Evolutionary conservation across 2,888 invertebrate species (phyloP).

Genomic region (Trichogramma evanescens): DNA sequence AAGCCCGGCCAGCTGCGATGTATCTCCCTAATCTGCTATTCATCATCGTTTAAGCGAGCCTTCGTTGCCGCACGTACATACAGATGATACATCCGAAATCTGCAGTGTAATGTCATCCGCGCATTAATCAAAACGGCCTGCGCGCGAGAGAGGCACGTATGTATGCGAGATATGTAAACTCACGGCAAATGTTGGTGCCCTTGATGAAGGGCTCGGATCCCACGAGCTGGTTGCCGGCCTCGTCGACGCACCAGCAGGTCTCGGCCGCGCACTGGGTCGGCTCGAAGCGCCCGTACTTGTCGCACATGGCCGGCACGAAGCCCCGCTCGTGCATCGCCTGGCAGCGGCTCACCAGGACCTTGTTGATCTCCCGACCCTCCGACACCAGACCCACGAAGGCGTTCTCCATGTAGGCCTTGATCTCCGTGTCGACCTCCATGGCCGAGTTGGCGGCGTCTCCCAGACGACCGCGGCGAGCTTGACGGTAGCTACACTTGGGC

Average conservation of each 20-base stretch:
- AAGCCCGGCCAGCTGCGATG: too few relatives aligned
- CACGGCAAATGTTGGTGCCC: slow-evolving; percentile 55
- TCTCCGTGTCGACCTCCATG: slow-evolving; percentile 34
- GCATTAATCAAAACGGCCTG: too few relatives aligned
- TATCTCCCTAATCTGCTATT: too few relatives aligned
- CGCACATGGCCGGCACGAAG: slow-evolving; percentile 55
- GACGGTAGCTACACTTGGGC: slow-evolving; percentile 73
- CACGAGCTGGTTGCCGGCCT: slow-evolving; percentile 66
- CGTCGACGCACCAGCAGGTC: slow-evolving; percentile 82
- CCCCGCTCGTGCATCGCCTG: slow-evolving; percentile 50
- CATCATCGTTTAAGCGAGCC: too few relatives aligned
- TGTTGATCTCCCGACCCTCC: slow-evolving; percentile 36
- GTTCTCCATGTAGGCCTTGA: slow-evolving; percentile 38
- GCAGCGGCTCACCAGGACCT: slow-evolving; percentile 52
- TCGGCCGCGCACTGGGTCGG: slow-evolving; percentile 68
- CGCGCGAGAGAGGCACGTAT: neutral
- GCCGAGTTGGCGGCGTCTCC: slow-evolving; percentile 48
- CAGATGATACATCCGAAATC: too few relatives aligned
- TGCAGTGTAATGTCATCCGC: too few relatives aligned
- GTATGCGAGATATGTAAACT: slow-evolving; percentile 29
- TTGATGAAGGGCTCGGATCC: slow-evolving; percentile 56
- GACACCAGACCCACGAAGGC: slow-evolving; percentile 29
- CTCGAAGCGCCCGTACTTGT: slow-evolving; percentile 62
- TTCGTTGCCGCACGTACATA: too few relatives aligned
- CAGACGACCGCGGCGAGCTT: slow-evolving; percentile 57